Percentiles rank a stretch among this genome's conserved stretches.
These are phyloP conservation scores for Sprattus sprattus DNA, from an alignment of 2,113 vertebrate species.

Conservation along the genomic window DNA sequence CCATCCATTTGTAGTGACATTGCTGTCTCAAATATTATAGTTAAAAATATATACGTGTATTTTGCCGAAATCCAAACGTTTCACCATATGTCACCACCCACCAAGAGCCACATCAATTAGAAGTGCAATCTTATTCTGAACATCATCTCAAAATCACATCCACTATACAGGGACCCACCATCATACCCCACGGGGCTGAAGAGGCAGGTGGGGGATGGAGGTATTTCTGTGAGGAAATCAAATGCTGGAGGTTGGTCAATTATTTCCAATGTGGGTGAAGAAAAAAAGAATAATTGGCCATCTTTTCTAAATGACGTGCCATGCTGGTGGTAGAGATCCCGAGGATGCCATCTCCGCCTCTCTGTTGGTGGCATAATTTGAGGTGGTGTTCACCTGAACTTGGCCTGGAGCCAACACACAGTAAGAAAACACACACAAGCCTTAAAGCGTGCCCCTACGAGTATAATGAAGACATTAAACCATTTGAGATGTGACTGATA, in stretches of 20 bases:
- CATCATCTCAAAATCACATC: constrained; percentile 29
- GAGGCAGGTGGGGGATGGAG: constrained; percentile 54
- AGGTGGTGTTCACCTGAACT: constrained; percentile 65
- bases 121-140: constrained; percentile 34
- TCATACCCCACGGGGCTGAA: neutral
- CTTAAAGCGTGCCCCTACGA: neutral
- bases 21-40: neutral
- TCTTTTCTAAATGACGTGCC: constrained; percentile 76
- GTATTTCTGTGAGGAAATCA: constrained; percentile 64
- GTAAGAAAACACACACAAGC: constrained; percentile 47
- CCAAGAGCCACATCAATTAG: neutral
- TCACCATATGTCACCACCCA: neutral
- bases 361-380: constrained; percentile 79
- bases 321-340: constrained; percentile 69
- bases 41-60: neutral
- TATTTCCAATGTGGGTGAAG: constrained; percentile 71
- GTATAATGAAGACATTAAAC: neutral
- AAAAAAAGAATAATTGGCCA: constrained; percentile 77
- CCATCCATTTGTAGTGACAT: neutral
- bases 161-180: neutral
- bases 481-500: neutral
- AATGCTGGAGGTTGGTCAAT: constrained; percentile 71
- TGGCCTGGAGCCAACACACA: constrained; percentile 45
- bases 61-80: neutral
- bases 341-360: constrained; percentile 70